Evolutionary conservation across 2,888 invertebrate genomes (phyloP).

Genomic region (Boloria euphrosyne): DNA sequence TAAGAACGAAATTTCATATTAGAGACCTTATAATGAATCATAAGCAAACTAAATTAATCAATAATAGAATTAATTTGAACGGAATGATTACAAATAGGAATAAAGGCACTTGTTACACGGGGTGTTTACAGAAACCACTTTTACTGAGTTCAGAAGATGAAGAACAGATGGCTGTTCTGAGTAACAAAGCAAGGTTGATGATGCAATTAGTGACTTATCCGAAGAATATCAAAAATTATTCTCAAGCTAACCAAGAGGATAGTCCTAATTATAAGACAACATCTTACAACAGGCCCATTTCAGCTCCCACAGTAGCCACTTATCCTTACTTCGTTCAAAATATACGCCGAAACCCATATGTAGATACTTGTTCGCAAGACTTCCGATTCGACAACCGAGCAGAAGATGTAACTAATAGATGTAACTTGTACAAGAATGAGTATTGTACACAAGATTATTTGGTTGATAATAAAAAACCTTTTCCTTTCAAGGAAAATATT

Average conservation of each 20-base stretch:
- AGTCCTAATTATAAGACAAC: conserved; percentile 42
- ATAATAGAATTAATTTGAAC: conserved; percentile 22
- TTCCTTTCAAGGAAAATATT: conserved; percentile 53
- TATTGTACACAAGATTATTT: conserved; percentile 42
- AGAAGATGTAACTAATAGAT: conserved; percentile 46
- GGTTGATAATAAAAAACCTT: conserved; percentile 25
- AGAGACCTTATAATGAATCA: conserved; percentile 39
- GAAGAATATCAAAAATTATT: conserved; percentile 19
- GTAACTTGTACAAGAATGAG: conserved; percentile 46
- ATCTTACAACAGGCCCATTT: conserved; percentile 19
- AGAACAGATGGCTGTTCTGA: conserved; percentile 45
- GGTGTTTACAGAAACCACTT: conserved; percentile 33
- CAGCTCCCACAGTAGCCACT: conserved; percentile 40
- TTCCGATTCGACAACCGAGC: conserved; percentile 32
- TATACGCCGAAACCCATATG: conserved; percentile 50
- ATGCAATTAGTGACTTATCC: conserved; percentile 42
- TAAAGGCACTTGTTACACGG: conserved; percentile 26
- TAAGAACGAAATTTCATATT: conserved; percentile 34
- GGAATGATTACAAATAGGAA: conserved; percentile 16
- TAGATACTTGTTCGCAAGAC: conserved; percentile 43
- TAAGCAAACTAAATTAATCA: conserved; percentile 39
- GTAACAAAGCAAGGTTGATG: conserved; percentile 47
- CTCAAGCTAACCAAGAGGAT: conserved; percentile 48
- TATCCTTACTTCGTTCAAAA: conserved; percentile 48
- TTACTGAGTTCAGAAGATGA: conserved; percentile 46